These are phyloP conservation scores for Scomberomorus guttatus DNA, from an alignment of 2,797 vertebrate species.

Conservation along the genomic window DNA sequence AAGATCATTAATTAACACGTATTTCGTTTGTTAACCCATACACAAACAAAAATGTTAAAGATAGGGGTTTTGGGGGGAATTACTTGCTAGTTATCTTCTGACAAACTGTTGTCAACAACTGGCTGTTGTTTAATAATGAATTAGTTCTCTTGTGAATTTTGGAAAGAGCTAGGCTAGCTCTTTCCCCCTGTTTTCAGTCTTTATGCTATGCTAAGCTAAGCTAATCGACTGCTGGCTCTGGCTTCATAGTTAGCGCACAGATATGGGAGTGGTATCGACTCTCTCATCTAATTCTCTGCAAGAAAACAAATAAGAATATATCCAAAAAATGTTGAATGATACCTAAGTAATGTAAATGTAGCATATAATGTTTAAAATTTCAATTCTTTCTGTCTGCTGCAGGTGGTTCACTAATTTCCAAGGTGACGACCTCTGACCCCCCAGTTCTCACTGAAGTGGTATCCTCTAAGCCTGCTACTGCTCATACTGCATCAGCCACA, in stretches of 20 bases:
- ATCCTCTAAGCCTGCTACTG: constrained; percentile 5
- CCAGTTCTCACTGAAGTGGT: constrained; percentile 41
- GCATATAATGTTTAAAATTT: neutral
- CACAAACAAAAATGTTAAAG: too few species aligned
- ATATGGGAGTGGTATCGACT: too few species aligned
- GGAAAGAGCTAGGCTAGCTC: neutral
- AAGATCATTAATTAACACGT: neutral
- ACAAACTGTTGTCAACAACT: too few species aligned
- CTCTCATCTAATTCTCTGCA: neutral
- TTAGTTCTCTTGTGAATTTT: neutral
- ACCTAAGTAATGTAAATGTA: neutral
- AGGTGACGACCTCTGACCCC: constrained; percentile 36
- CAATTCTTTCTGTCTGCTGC: constrained; percentile 29
- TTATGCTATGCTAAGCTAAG: constrained; percentile 8
- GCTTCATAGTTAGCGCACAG: too few species aligned
- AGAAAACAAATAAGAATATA: neutral
- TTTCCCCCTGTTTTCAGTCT: neutral
- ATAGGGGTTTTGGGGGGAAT: too few species aligned
- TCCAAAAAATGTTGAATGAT: neutral
- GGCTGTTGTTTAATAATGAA: too few species aligned
- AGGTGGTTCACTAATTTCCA: constrained; percentile 72
- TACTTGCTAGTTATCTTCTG: too few species aligned
- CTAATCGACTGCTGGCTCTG: neutral
- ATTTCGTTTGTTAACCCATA: too few species aligned
- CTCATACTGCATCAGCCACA: neutral